phyloP scores from a whole-genome alignment of 2,797 vertebrate species.

The Rhabdomys pumilio region DNA sequence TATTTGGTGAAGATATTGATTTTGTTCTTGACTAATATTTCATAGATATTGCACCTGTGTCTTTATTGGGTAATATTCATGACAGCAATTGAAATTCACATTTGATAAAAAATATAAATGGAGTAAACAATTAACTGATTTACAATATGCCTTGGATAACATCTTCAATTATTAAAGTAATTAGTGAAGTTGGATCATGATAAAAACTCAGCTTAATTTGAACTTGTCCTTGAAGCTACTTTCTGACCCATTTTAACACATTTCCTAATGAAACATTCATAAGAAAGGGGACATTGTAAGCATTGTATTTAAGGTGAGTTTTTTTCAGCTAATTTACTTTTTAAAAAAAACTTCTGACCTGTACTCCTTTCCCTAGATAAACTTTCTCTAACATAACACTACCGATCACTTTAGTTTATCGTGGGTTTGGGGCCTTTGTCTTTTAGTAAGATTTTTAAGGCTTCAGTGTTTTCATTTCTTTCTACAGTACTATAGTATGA shows the following conservation, averaged over 20 bases:
- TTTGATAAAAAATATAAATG: slow-evolving; percentile 84
- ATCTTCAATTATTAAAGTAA: slow-evolving; percentile 90
- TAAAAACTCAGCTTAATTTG: slow-evolving; percentile 84
- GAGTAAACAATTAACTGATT: slow-evolving; percentile 88
- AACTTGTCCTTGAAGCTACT: slow-evolving; percentile 87
- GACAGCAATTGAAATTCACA: slow-evolving; percentile 80
- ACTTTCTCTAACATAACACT: slow-evolving; percentile 58
- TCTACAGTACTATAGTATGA: background rate
- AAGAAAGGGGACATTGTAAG: slow-evolving; percentile 71
- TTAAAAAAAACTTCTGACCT: background rate
- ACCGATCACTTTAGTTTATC: slow-evolving; percentile 44
- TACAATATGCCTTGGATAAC: slow-evolving; percentile 86
- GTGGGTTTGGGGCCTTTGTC: background rate
- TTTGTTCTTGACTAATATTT: slow-evolving; percentile 72
- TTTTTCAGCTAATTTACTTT: slow-evolving; percentile 49
- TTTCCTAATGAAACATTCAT: slow-evolving; percentile 82
- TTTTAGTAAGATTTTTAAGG: slow-evolving; percentile 6
- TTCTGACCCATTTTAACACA: slow-evolving; percentile 82
- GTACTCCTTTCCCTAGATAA: slow-evolving; percentile 28
- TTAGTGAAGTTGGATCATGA: slow-evolving; percentile 86
- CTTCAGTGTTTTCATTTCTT: background rate
- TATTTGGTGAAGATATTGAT: slow-evolving; percentile 50
- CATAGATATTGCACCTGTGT: slow-evolving; percentile 59
- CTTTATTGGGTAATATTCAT: slow-evolving; percentile 75
- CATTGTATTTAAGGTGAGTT: slow-evolving; percentile 69